Base-by-base conservation (phyloP, 2,113 vertebrate genomes). In the Cepphus grylle region DNA sequence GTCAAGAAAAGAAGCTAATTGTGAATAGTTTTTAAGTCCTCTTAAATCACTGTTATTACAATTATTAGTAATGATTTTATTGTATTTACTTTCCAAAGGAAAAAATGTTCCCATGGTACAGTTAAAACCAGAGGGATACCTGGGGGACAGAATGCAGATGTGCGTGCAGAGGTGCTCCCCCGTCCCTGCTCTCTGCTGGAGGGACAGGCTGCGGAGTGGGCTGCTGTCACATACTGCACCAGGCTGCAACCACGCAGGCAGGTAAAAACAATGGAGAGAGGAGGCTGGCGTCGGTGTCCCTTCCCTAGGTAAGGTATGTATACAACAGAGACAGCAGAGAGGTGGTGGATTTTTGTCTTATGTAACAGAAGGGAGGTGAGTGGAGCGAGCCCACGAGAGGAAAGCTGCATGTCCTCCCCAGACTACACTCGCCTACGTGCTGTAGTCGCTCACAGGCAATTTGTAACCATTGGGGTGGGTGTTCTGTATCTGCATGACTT, bases 51-150 rank as follows among this genome's bases (percentile, higher is more conserved):
- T 4, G 12, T 76, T 80, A 15, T 89, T 87, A 52, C 38, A 89
- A 87, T 69, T 52, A 63, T 61, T 80, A 69, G 29, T 58, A 81
- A 59, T 12, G n/a, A 43, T 80, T 67, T 43, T 12, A 79, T 67
- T 72, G 22, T 65, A 36, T 91, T 94, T 91, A 81, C 23, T 95
- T 85, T 94, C 69, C 49, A n/a, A 65, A 73, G 30, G 42, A 50
- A 55, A 78, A 87, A 93, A 61, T 29, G 13, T 34, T 82, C 36
- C 67, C 9, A 12, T 10, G 43, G 25, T 63, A 49, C n/a, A 82
- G 9, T 40, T 77, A 43, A n/a, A 80, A 50, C 1, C 66, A 82
- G 53, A 45, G 34, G 12, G 27, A 21, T 32, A 16, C 25, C 38
- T 11, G 76, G 21, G 26, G 47, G 13, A 13, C 12, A 32, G 88